These are phyloP conservation scores for Hoplias malabaricus DNA, from an alignment of 2,113 vertebrate species.

Conservation along the genomic window DNA sequence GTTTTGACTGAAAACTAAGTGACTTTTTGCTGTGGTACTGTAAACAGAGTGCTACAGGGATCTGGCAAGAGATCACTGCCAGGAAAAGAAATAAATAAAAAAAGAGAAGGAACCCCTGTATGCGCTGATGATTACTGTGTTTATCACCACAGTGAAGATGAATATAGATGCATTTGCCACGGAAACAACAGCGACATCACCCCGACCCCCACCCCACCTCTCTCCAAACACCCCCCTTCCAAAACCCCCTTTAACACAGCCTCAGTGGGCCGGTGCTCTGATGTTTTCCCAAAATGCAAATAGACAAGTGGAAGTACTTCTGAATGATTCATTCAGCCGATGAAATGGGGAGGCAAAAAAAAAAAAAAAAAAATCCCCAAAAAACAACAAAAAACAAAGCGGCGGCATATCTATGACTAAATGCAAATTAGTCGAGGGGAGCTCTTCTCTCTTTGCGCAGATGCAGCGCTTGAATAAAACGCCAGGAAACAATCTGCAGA, in stretches of 20 bases:
- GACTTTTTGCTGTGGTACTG: too few relatives aligned
- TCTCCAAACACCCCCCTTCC: background rate
- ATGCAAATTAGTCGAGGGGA: background rate
- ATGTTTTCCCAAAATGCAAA: slow-evolving; percentile 7
- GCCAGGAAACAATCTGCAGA: slow-evolving; percentile 6
- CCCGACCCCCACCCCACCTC: background rate
- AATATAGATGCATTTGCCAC: background rate
- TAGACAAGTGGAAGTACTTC: background rate
- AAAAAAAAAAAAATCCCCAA: background rate
- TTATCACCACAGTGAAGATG: background rate
- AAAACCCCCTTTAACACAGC: background rate
- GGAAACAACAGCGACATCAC: background rate
- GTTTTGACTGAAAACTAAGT: too few relatives aligned
- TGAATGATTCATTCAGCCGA: slow-evolving; percentile 17
- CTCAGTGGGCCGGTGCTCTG: background rate
- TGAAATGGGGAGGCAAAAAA: background rate
- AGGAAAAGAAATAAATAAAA: background rate
- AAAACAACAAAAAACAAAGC: background rate
- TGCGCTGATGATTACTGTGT: slow-evolving; percentile 1
- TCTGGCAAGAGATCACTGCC: background rate
- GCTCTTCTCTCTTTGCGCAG: background rate
- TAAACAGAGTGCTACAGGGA: too few relatives aligned
- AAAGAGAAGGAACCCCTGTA: background rate
- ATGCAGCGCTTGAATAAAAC: background rate
- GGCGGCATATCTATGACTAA: background rate